Evolutionary conservation across 1,140 invertebrate genomes (phyloP), one percentile per base, ranked within the genome.

Genomic region (Drosophila tropicalis): DNA sequence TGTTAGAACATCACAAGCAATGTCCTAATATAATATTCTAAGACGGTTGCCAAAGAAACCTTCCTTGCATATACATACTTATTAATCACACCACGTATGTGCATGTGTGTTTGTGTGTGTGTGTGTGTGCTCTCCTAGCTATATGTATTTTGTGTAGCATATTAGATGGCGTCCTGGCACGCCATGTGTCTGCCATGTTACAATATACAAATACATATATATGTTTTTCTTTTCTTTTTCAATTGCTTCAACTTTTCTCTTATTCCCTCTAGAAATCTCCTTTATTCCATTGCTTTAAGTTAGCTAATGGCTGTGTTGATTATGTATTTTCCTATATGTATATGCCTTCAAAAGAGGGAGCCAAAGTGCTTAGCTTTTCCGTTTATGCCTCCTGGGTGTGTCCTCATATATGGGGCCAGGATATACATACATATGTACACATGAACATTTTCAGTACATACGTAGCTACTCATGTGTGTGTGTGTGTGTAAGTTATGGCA

Each of bases 231-330:
- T 36, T 36, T 72, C n/a, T 40, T 68, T 79, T 87, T 82, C 78
- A 71, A 81, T 85, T 81, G 74, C 74, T 63, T 44, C 41, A 76
- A 70, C 25, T 64, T 67, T 70, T 60, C 32, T 34, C 12, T 34
- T 29, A 17, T 29, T 7, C 15, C 17, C 58, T 10, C 13, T n/a
- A 25, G 6, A 36, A 12, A 47, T 36, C 36, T 34, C 5, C 55
- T 58, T 22, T 19, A 19, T 40, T 58, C 36, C 25, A 70, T 62
- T 75, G 72, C 66, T 81, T 68, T 73, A 76, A 19, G 63, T 84
- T 76, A 73, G 79, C 70, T 87, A 89, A 83, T 89, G 84, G 69
- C 69, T 85, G 72, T 83, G 85, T 87, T 87, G 84, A 89, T 87
- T 84, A 83, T 87, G 79, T 82, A 63, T 66, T 61, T 62, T 72